Evolutionary conservation across 1,140 invertebrate genomes (phyloP).

Genomic region (Homarus americanus): DNA sequence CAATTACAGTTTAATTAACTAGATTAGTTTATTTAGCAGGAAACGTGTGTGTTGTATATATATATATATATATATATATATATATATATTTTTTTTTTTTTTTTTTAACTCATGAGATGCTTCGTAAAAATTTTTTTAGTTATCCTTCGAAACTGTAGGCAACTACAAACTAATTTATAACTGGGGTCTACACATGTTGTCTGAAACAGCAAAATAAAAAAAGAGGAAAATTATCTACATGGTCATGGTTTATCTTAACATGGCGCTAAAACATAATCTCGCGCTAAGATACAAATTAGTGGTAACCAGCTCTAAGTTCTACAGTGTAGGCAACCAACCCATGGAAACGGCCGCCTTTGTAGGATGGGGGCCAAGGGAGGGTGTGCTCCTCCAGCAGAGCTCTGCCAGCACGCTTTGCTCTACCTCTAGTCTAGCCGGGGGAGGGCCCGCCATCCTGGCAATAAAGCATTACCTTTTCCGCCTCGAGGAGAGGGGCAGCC

Average conservation of each 20-base stretch:
- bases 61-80: too few species aligned
- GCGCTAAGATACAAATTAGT: neutral
- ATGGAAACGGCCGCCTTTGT: neutral
- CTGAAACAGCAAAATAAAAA: neutral
- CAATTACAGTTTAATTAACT: too few species aligned
- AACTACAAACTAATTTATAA: neutral
- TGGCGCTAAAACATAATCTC: neutral
- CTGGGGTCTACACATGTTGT: neutral
- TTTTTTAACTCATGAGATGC: too few species aligned
- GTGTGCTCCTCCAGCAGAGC: constrained; percentile 2
- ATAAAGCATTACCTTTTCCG: constrained; percentile 72
- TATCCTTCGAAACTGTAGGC: neutral
- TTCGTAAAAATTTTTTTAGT: too few species aligned
- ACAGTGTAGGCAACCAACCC: neutral
- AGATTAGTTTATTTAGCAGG: too few species aligned
- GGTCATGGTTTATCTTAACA: neutral
- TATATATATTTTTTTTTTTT: too few species aligned
- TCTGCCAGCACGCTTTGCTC: constrained; percentile 18
- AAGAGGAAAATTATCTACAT: neutral
- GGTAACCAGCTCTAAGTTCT: constrained; percentile 25
- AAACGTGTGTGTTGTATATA: too few species aligned
- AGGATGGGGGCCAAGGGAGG: constrained; percentile 7
- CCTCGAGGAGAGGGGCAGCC: constrained; percentile 74
- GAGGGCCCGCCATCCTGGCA: constrained; percentile 6
- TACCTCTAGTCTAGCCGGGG: constrained; percentile 20